Evolutionary conservation across 2,888 invertebrate species (phyloP), one percentile per base, ranked within the genome.

Genomic region (Phrixothrix hirtus): DNA sequence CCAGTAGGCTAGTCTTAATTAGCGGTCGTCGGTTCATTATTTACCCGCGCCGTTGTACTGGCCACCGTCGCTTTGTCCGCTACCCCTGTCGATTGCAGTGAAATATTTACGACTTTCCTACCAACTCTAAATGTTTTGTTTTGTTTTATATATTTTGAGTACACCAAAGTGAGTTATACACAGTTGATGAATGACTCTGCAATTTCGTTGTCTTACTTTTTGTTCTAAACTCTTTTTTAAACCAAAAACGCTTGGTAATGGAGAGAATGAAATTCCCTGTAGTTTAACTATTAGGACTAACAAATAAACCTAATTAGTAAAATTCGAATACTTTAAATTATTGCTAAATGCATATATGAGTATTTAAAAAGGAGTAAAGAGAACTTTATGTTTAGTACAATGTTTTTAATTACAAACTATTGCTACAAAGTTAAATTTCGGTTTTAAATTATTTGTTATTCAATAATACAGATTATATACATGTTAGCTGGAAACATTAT

Each of bases 21-120:
- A 74, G 75, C 70, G 73, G 73, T 73, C 66, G 65, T 69, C 62
- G 63, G 72, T 74, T 73, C 73, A 73, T 74, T 73, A 73, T 73
- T 73, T 73, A 72, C 66, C 51, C 62, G 63, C 66, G 68, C 62
- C 68, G 68, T 63, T 66, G 63, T 63, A 65, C 65, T 65, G 62
- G 64, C 66, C 68, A 63, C 60, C 68, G 68, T 65, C 71, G 70
- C 69, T 73, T 70, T 72, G 71, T 74, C 69, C 69, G 62, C 55
- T 61, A 65, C 65, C 67, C 65, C 66, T 69, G 72, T 71, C 73
- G 72, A 74, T 71, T 70, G 65, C 61, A 61, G 59, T 71, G 68
- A 73, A 71, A 73, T 72, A 74, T 74, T 74, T 73, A 74, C 72
- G 64, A 63, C 55, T 61, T 58, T 61, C 52, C 57, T 44, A 50